A percentile compares a stretch with the other conserved stretches of the same genome.
Conservation (phyloP, 2,888 invertebrate genomes). For the Anaspis maculata region DNA sequence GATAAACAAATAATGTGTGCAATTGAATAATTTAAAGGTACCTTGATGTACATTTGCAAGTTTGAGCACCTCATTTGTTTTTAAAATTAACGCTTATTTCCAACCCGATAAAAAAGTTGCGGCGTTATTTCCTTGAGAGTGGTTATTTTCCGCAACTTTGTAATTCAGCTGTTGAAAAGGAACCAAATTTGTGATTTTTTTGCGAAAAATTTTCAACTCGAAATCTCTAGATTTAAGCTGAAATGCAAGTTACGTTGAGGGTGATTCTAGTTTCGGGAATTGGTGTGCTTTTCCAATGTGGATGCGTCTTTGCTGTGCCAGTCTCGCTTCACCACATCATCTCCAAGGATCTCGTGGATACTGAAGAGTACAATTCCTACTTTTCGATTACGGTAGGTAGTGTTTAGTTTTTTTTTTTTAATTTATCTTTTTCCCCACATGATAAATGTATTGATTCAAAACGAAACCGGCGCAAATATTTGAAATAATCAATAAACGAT, state of each 20-base stretch:
- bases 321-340: slow-evolving; percentile 7
- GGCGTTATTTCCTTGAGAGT: too few species aligned
- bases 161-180: too few species aligned
- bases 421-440: neutral
- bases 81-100: neutral
- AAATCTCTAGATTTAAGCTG: slow-evolving; percentile 10
- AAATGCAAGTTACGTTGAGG: slow-evolving; percentile 22
- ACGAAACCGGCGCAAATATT: too few species aligned
- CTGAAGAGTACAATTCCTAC: slow-evolving; percentile 11
- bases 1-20: slow-evolving; percentile 15
- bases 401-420: neutral
- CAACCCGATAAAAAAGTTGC: neutral
- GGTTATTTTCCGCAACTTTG: too few species aligned
- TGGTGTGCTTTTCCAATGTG: too few species aligned
- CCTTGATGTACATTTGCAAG: slow-evolving; percentile 1
- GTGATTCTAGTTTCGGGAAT: slow-evolving; percentile 19
- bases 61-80: neutral
- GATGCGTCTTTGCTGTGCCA: slow-evolving; percentile 6
- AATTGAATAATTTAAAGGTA: slow-evolving; percentile 4
- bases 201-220: too few species aligned
- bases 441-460: neutral
- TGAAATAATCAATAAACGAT: too few species aligned
- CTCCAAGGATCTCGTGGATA: slow-evolving; percentile 16
- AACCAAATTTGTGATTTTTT: too few species aligned
- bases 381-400: slow-evolving; percentile 9